A percentile compares a stretch with the other conserved stretches of the same genome.
Evolutionary conservation across 2,113 vertebrate species (phyloP).

Genomic region (Oreochromis niloticus): DNA sequence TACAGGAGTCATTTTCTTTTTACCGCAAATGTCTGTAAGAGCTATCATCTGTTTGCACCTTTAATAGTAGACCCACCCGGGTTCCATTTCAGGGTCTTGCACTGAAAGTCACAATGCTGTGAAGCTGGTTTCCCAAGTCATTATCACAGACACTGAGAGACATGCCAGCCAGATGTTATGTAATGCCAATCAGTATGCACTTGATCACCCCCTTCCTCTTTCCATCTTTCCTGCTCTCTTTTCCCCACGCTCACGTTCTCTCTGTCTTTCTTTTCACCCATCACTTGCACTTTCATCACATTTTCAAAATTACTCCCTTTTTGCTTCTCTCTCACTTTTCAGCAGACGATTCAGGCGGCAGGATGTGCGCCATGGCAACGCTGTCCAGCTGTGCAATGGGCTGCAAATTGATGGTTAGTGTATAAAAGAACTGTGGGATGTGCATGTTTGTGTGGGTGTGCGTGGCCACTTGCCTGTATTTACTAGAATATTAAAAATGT

Average conservation of each 20-base stretch:
- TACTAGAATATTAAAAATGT: neutral
- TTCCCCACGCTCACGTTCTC: neutral
- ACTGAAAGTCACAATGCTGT: conserved; percentile 20
- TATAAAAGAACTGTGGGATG: conserved; percentile 8
- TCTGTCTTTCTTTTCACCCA: neutral
- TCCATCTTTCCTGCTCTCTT: neutral
- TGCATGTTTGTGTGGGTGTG: neutral
- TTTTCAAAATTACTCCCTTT: conserved; percentile 3
- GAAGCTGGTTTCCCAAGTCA: neutral
- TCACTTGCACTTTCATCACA: neutral
- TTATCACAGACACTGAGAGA: neutral
- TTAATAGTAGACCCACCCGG: neutral
- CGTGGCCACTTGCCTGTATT: neutral
- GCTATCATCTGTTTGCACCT: conserved; percentile 21
- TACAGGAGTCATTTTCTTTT: neutral
- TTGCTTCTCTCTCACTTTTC: conserved; percentile 7
- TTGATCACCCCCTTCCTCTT: neutral
- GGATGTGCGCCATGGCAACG: conserved; percentile 93
- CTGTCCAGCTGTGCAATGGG: conserved; percentile 92
- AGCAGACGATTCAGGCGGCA: conserved; percentile 91
- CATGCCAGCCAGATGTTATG: neutral
- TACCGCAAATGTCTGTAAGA: neutral
- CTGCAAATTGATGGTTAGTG: conserved; percentile 87
- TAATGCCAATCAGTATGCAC: conserved; percentile 16
- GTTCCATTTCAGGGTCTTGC: neutral